These are phyloP conservation scores for Spilarctia lutea DNA, from an alignment of 2,888 invertebrate species.

Conservation along the genomic window DNA sequence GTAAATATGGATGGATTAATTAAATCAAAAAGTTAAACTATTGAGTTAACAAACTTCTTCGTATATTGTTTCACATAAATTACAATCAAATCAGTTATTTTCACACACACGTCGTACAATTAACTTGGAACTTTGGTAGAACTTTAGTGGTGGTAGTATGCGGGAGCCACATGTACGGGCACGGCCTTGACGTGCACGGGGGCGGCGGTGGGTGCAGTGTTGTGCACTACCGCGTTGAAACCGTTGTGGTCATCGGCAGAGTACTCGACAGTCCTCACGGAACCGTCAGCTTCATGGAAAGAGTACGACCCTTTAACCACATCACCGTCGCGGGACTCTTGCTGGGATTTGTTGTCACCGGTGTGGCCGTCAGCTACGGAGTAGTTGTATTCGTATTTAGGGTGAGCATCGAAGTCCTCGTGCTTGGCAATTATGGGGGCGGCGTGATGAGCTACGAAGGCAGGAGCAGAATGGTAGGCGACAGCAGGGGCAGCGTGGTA, in stretches of 20 bases:
- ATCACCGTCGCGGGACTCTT: constrained; percentile 82
- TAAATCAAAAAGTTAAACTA: constrained; percentile 69
- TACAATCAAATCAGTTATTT: constrained; percentile 51
- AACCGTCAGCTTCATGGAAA: constrained; percentile 82
- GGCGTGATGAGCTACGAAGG: constrained; percentile 59
- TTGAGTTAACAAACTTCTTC: constrained; percentile 61
- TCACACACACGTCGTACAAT: constrained; percentile 23
- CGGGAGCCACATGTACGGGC: constrained; percentile 63
- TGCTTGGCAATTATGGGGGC: constrained; percentile 53
- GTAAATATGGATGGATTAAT: too few relatives aligned
- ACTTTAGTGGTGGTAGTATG: constrained; percentile 69
- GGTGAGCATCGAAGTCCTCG: constrained; percentile 53
- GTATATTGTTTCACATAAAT: constrained; percentile 40
- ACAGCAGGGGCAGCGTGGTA: constrained; percentile 53
- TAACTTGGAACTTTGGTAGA: constrained; percentile 8
- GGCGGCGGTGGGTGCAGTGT: constrained; percentile 28
- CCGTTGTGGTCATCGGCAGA: constrained; percentile 79
- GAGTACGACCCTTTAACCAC: constrained; percentile 82
- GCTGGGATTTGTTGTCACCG: constrained; percentile 83
- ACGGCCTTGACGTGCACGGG: constrained; percentile 67
- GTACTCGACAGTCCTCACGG: constrained; percentile 82
- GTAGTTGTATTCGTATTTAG: constrained; percentile 80
- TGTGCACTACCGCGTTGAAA: constrained; percentile 20
- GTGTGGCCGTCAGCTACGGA: constrained; percentile 83
- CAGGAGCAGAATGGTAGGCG: constrained; percentile 54